A percentile compares a stretch with the other conserved stretches of the same genome.
Evolutionary conservation across 2,113 vertebrate species (phyloP).

Genomic region (Capreolus pygargus): DNA sequence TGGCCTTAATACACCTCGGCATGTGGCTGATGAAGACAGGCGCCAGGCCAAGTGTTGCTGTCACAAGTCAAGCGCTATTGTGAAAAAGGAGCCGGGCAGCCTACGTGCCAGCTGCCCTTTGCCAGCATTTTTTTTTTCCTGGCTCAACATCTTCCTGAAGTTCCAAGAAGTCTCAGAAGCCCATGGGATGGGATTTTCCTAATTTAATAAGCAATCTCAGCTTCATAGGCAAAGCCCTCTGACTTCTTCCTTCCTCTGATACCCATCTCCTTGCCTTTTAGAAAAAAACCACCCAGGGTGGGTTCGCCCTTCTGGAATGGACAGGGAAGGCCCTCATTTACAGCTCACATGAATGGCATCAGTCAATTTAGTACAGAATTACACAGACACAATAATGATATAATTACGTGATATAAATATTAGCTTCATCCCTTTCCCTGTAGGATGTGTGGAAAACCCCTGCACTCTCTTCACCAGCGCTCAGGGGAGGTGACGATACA

Average conservation of each 20-base stretch:
- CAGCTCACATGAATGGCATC: neutral
- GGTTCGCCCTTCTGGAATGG: neutral
- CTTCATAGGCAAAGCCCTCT: slow-evolving; percentile 17
- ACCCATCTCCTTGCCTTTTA: neutral
- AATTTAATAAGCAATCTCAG: slow-evolving; percentile 23
- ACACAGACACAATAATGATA: slow-evolving; percentile 23
- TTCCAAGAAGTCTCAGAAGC: slow-evolving; percentile 47
- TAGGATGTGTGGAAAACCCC: neutral
- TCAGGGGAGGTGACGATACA: neutral
- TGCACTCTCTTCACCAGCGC: neutral
- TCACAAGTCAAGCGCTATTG: slow-evolving; percentile 43
- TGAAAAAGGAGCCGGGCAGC: slow-evolving; percentile 18
- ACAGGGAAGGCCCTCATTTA: neutral
- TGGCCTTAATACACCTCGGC: slow-evolving; percentile 33
- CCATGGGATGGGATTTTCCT: slow-evolving; percentile 41
- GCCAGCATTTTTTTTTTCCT: neutral
- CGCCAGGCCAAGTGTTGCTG: neutral
- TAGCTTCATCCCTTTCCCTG: slow-evolving; percentile 7
- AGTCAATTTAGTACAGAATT: slow-evolving; percentile 33
- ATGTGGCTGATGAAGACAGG: slow-evolving; percentile 30
- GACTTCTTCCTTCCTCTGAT: slow-evolving; percentile 15
- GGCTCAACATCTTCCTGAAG: slow-evolving; percentile 6
- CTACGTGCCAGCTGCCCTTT: slow-evolving; percentile 15
- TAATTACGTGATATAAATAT: slow-evolving; percentile 30
- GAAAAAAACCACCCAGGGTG: neutral